Evolutionary conservation across 2,888 invertebrate species (phyloP).

Genomic region (Tanypteryx hageni): DNA sequence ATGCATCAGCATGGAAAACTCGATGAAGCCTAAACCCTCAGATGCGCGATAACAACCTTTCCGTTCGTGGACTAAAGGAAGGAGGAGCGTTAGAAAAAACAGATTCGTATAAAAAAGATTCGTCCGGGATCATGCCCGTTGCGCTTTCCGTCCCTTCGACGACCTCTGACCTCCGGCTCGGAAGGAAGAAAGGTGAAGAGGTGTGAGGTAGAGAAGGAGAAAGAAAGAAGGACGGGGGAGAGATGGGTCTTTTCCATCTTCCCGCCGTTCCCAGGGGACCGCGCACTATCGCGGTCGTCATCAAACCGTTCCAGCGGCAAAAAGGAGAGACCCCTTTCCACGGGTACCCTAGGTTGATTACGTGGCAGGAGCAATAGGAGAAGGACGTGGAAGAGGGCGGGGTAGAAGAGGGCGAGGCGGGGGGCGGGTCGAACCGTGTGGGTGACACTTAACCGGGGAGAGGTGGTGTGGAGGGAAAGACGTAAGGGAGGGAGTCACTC

Average conservation of each 20-base stretch:
- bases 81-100: too few relatives aligned
- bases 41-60: conserved; percentile 21
- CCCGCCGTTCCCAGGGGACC: background rate
- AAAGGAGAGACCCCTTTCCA: background rate
- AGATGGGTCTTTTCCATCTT: background rate
- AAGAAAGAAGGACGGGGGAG: background rate
- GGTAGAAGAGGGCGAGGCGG: background rate
- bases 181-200: background rate
- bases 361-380: background rate
- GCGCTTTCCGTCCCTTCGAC: too few relatives aligned
- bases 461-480: too few relatives aligned
- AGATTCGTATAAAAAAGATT: too few relatives aligned
- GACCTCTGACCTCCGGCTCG: background rate
- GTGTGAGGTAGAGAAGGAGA: background rate
- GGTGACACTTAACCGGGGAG: too few relatives aligned
- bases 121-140: too few relatives aligned
- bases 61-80: background rate
- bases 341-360: background rate
- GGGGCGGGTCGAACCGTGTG: too few relatives aligned
- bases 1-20: conserved; percentile 34
- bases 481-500: too few relatives aligned
- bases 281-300: conserved; percentile 28
- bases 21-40: conserved; percentile 24
- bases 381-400: background rate
- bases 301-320: background rate